Base-by-base conservation (phyloP, 2,797 vertebrate species). In the Leptodactylus fallax region DNA sequence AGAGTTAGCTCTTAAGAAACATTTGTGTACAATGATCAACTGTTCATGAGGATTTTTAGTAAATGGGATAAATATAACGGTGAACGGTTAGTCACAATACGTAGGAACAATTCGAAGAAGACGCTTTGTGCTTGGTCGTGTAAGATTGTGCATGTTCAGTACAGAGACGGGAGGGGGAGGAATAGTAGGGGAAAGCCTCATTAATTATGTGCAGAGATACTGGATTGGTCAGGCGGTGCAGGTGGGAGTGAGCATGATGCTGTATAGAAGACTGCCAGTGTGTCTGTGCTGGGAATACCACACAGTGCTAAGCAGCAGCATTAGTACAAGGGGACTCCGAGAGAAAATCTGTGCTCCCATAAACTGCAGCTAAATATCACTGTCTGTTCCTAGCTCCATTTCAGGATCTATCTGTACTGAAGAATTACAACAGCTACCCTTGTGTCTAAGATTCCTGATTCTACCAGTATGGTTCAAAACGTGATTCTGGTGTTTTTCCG, bases 401-500 rank as follows among this genome's bases (percentile, higher is more conserved):
- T 6, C 21, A n/a, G 71, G 45, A 27, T 27, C 58, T 63, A 87
- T n/a, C 78, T 61, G 36, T 1, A 17, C 25, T n/a, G 55, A 55
- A 85, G 17, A 45, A 10, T 60, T 23, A 60, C 25, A 17, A 78
- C 71, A 19, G 13, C 65, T 6, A 12, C 45, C 56, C 79, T 79
- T 36, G 79, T 65, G 36, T 65, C 47, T 47, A 14, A 87, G 19
- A 53, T 11, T 36, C 8, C 60, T 36, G 3, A 19, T 21, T 63
- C 56, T 27, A 71, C 63, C 81, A 86, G 53, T 90, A 99, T 99
- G 98, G 97, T 99, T 94, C 98, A 99, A 94, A 99, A 98, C 92
- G 96, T 99, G 91, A 98, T 99, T 92, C 93, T 98, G 91, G 97
- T 99, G 95, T 99, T 99, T 95, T 98, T 99, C 93, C 97, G 98